Evolutionary conservation across 92 coral and sea anemone species (phyloP), one percentile per base, ranked within the genome.

Genomic region (Palythoa grandiflora): DNA sequence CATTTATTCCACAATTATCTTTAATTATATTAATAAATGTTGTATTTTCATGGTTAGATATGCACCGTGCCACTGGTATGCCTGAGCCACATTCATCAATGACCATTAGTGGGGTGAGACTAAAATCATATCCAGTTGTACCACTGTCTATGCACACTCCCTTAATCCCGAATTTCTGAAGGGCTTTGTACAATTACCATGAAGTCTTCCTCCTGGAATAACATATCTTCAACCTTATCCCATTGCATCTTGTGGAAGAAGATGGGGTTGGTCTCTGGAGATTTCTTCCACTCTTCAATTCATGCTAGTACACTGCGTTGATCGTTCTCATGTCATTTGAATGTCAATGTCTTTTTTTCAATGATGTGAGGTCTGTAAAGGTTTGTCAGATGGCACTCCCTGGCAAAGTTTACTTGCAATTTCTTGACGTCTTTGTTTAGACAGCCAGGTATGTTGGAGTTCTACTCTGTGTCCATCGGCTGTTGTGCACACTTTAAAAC

Each of bases 31-130:
- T 86, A 16, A 89, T 40, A 9, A 37, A 60, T 3, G 84, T 91
- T 6, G 81, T 57, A 51, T 88, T 90, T 39, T 91, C 94, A 50
- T 89, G 90, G 80, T 79, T 85, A 7, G 90, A 84, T 0, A 92
- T 19, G 77, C 92, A 89, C 92, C 94, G 89, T n/a, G 94, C 94
- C 35, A 72, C 89, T 21, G 91, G 91, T 21, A 92, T 20, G 16
- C 94, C 94, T 15, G 87, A 88, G 6, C 91, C 91, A 89, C 39
- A 89, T 13, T 92, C 94, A 80, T 92, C 93, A 16, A 89, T 38
- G n/a, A 89, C 94, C 79, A 89, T 28, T 14, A 92, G 21, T 3
- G 94, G 78, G 16, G 81, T 87, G 12, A 92, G 88, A 2, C 5
- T 70, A 20, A 92, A 92, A 80, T 92, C 91, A 60, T 87, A 86